Evolutionary conservation across 2,113 vertebrate species (phyloP).

Genomic region (Lepisosteus oculatus): DNA sequence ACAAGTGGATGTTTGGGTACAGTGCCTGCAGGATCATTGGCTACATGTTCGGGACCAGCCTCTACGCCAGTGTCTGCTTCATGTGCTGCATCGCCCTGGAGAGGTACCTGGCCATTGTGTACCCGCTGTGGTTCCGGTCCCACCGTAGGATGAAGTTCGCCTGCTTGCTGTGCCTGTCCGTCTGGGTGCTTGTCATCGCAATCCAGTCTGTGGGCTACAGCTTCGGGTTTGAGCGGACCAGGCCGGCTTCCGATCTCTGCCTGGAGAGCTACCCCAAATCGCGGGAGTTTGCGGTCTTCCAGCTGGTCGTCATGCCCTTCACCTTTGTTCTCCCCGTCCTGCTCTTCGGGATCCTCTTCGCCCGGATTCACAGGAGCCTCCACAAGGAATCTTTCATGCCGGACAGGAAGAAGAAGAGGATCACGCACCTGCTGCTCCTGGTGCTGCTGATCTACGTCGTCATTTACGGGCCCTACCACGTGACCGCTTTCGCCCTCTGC

Average conservation of each 20-base stretch:
- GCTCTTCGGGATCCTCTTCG: not conserved
- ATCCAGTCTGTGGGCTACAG: not conserved
- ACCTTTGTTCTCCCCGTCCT: slow-evolving; percentile 19
- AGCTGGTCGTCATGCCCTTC: not conserved
- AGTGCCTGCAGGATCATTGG: not conserved
- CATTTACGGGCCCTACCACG: slow-evolving; percentile 20
- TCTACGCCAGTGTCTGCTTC: slow-evolving; percentile 28
- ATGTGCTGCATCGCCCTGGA: slow-evolving; percentile 28
- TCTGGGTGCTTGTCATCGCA: not conserved
- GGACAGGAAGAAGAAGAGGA: slow-evolving; percentile 15
- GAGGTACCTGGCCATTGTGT: slow-evolving; percentile 21
- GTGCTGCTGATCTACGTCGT: slow-evolving; percentile 20
- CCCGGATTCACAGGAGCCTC: not conserved
- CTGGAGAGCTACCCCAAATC: not conserved
- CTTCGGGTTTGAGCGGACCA: not conserved
- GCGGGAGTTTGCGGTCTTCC: not conserved
- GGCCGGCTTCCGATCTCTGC: not conserved
- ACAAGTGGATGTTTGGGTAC: not conserved
- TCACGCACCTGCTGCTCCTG: slow-evolving; percentile 12
- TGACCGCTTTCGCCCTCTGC: slow-evolving; percentile 12
- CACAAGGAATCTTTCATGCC: slow-evolving; percentile 3
- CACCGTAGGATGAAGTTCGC: not conserved
- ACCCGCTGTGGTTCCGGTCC: not conserved
- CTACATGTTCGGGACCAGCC: slow-evolving; percentile 20
- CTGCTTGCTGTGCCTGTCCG: not conserved